Base-by-base conservation (phyloP, 2,113 vertebrate genomes). In the Daubentonia madagascariensis region DNA sequence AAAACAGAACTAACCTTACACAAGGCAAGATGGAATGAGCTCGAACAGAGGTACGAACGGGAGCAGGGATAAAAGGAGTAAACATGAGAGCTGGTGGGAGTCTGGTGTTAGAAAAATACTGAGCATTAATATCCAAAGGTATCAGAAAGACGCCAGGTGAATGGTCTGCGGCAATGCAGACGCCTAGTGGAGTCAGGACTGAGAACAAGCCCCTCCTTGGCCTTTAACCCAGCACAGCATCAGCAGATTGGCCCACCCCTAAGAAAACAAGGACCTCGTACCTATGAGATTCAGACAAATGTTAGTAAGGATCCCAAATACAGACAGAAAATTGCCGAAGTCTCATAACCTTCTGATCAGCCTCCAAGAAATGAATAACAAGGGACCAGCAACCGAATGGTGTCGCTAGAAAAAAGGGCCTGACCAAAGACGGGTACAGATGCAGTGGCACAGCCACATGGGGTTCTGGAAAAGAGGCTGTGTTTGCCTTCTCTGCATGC, bases 31-130 rank as follows among this genome's bases (percentile, higher is more conserved):
- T 0, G 3, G 30, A 48, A 28, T 3, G 22, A 59, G 30, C 23
- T 1, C 13, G 14, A 5, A 48, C 30, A n/a, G 65, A 70, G 37
- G 35, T 8, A 0, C n/a, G 5, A 17, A 20, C 13, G 0, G 35
- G 28, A 25, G 6, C 40, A 23, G 32, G 40, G 25, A 75, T 35
- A 3, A 50, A 20, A 52, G 68, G 10, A 4, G 23, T 5, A 13
- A 37, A 10, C 4, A 5, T 5, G 8, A 25, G 45, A 17, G 0
- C 2, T 32, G 9, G 28, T 3, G 22, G 67, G 23, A 45, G 16
- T 12, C 30, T 37, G 30, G 37, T 1, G 14, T n/a, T 5, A 37
- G 32, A 37, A 37, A 37, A 59, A 30, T 4, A 6, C 54, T 61
- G 52, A 4, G 4, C 13, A 4, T 28, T 23, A 43, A 4, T 4